phyloP scores from a whole-genome alignment of 1,140 invertebrate genomes.

The Lepidotrigona ventralis region DNA sequence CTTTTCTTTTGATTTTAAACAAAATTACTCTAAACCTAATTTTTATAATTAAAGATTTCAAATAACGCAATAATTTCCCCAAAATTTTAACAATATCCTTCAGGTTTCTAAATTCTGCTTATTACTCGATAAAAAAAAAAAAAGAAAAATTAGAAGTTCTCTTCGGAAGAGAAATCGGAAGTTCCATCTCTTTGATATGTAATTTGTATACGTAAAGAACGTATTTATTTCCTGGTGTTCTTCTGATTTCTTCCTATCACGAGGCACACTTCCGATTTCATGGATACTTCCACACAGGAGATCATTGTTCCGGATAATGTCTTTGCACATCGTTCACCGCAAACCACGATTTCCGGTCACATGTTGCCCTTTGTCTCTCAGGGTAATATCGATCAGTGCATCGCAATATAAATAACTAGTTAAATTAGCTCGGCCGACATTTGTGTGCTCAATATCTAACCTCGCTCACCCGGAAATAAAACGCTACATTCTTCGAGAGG shows the following conservation, averaged over 20 bases:
- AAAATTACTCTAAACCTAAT: neutral
- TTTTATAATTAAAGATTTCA: neutral
- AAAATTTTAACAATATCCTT: neutral
- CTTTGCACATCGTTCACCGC: conserved; percentile 21
- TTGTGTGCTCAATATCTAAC: neutral
- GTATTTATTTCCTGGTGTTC: neutral
- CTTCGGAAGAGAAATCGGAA: neutral
- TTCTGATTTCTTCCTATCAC: neutral
- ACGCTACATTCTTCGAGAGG: neutral
- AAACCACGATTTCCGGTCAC: conserved; percentile 39
- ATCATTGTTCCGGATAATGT: conserved; percentile 17
- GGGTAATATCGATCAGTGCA: conserved; percentile 35
- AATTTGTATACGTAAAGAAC: neutral
- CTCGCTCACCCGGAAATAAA: neutral
- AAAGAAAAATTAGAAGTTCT: neutral
- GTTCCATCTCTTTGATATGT: neutral
- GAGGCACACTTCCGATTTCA: neutral
- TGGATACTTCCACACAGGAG: conserved; percentile 12
- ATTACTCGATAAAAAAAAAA: neutral
- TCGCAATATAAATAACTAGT: conserved; percentile 23
- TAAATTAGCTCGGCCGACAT: conserved; percentile 6
- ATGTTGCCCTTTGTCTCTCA: conserved; percentile 8
- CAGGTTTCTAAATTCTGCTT: neutral
- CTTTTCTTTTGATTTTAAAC: neutral
- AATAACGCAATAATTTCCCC: neutral